Evolutionary conservation across 1,140 invertebrate species (phyloP).

Genomic region (Holcopasites calliopsidis): DNA sequence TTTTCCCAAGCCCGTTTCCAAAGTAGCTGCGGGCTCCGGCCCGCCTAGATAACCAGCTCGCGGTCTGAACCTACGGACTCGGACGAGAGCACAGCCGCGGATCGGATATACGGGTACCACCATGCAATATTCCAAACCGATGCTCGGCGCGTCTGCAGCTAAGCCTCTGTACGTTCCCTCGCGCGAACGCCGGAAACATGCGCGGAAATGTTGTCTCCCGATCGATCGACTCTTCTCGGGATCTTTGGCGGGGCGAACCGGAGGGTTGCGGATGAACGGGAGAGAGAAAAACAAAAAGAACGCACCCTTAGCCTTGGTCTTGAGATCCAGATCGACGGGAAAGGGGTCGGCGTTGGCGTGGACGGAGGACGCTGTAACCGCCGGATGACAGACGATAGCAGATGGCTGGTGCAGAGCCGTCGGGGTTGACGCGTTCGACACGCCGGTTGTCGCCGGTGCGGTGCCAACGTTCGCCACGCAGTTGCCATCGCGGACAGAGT

Average conservation of each 20-base stretch:
- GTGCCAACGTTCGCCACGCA: slow-evolving; percentile 42
- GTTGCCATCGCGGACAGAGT: slow-evolving; percentile 47
- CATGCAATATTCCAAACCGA: slow-evolving; percentile 72
- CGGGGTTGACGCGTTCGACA: slow-evolving; percentile 46
- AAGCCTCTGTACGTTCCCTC: slow-evolving; percentile 31
- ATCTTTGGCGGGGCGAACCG: no score
- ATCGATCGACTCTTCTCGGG: no score
- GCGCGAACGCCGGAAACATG: no score
- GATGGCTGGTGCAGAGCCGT: slow-evolving; percentile 48
- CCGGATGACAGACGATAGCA: slow-evolving; percentile 67
- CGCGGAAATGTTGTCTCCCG: not conserved
- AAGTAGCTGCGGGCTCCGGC: slow-evolving; percentile 72
- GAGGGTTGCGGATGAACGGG: not conserved
- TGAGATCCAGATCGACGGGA: slow-evolving; percentile 68
- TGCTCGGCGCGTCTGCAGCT: slow-evolving; percentile 61
- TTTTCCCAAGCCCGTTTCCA: slow-evolving; percentile 61
- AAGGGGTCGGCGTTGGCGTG: slow-evolving; percentile 56
- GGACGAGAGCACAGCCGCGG: slow-evolving; percentile 60
- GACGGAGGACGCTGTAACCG: slow-evolving; percentile 45
- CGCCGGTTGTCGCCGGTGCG: slow-evolving; percentile 56
- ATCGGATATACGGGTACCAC: slow-evolving; percentile 73
- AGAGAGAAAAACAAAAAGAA: not conserved
- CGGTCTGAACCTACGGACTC: slow-evolving; percentile 72
- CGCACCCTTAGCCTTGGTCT: slow-evolving; percentile 69
- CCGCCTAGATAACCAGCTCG: slow-evolving; percentile 72